A percentile compares a stretch with the other conserved stretches of the same genome.
Evolutionary conservation across 2,113 vertebrate species (phyloP).

Genomic region (Vulpes lagopus): DNA sequence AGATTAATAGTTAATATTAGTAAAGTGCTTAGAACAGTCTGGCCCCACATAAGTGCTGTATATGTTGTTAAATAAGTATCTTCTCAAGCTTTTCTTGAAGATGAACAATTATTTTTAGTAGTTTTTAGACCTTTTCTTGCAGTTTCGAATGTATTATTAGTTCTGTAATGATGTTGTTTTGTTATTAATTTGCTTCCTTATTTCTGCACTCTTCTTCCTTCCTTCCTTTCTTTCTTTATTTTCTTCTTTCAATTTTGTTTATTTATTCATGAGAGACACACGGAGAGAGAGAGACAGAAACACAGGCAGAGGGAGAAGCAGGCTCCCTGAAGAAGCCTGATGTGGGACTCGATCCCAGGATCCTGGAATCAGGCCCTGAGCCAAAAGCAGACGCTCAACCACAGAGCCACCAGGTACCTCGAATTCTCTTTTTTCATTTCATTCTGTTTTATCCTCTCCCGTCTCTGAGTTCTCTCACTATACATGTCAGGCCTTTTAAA

Average conservation of each 20-base stretch:
- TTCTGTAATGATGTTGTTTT: neutral
- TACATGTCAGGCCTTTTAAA: neutral
- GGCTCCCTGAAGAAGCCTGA: too few relatives aligned
- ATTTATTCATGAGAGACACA: too few relatives aligned
- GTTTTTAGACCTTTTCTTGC: neutral
- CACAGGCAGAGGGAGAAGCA: too few relatives aligned
- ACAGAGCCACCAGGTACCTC: too few relatives aligned
- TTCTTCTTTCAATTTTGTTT: too few relatives aligned
- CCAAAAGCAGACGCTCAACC: too few relatives aligned
- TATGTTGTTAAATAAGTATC: neutral
- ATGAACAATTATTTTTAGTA: neutral
- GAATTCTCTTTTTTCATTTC: neutral
- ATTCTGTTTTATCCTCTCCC: neutral
- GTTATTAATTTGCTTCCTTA: neutral
- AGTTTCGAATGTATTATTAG: conserved; percentile 21
- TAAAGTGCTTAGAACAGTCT: neutral
- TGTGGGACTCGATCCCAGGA: too few relatives aligned
- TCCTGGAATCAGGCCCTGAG: too few relatives aligned
- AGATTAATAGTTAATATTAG: neutral
- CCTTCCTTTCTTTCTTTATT: too few relatives aligned
- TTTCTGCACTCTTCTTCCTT: neutral
- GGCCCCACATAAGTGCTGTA: neutral
- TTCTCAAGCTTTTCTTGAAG: neutral
- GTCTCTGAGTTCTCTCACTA: neutral
- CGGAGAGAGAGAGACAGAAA: too few relatives aligned